A percentile compares a stretch with the other conserved stretches of the same genome.
phyloP scores from a whole-genome alignment of 2,888 invertebrate genomes.

The Cryptocheilus praepositus region DNA sequence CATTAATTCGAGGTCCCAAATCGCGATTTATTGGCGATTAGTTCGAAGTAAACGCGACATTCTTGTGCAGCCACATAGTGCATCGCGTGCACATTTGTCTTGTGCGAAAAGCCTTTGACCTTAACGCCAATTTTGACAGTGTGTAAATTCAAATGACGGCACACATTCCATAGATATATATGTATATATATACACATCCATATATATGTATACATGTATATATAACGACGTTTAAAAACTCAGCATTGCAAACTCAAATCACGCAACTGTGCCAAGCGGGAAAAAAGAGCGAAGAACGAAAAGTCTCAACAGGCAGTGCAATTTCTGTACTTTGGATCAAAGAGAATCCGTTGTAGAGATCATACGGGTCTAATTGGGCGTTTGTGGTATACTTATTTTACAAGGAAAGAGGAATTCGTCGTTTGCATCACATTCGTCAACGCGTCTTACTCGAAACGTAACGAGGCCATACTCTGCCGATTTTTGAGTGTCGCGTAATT shows the following conservation, averaged over 20 bases:
- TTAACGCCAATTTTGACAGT: neutral
- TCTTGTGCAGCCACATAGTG: conserved; percentile 15
- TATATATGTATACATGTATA: conserved; percentile 2
- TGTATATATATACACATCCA: too few species aligned
- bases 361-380: too few species aligned
- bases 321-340: neutral
- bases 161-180: conserved; percentile 7
- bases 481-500: neutral
- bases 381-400: too few species aligned
- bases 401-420: neutral
- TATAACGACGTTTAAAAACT: neutral
- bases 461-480: too few species aligned
- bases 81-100: conserved; percentile 13
- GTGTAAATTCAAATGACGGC: conserved; percentile 11
- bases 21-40: too few species aligned
- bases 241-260: conserved; percentile 54
- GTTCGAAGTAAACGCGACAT: neutral
- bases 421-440: neutral
- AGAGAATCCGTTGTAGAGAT: too few species aligned
- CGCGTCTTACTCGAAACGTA: conserved; percentile 3
- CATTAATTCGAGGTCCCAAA: too few species aligned
- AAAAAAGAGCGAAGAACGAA: conserved; percentile 29
- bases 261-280: conserved; percentile 56
- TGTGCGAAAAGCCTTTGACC: conserved; percentile 3
- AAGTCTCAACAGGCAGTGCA: conserved; percentile 27